Evolutionary conservation across 2,113 vertebrate genomes (phyloP).

Genomic region (Eulemur rufifrons): DNA sequence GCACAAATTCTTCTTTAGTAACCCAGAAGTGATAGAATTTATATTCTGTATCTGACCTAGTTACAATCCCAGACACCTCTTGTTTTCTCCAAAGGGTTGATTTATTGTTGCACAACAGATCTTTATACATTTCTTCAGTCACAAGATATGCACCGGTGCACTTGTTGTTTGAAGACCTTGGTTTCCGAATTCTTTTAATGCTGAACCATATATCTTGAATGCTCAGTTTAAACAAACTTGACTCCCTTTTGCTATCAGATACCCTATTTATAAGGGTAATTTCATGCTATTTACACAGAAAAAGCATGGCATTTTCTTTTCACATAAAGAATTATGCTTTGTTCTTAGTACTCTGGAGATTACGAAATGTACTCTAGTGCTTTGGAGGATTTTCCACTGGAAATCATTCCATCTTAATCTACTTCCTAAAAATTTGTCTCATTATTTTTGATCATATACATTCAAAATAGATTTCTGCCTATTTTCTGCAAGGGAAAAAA

Average conservation of each 20-base stretch:
- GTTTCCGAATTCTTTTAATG: conserved; percentile 17
- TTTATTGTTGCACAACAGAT: not conserved
- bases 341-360: not conserved
- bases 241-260: conserved; percentile 2
- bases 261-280: conserved; percentile 30
- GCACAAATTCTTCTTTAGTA: not conserved
- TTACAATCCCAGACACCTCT: not conserved
- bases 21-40: conserved; percentile 36
- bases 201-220: conserved; percentile 24
- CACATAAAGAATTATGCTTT: not conserved
- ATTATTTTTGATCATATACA: not conserved
- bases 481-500: not conserved
- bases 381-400: not conserved
- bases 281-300: conserved; percentile 57
- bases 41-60: conserved; percentile 7
- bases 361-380: not conserved
- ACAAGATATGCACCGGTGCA: not conserved
- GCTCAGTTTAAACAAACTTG: conserved; percentile 32
- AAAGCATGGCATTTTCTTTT: conserved; percentile 50
- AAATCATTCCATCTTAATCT: conserved; percentile 42
- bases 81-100: conserved; percentile 18
- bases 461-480: not conserved
- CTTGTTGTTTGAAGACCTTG: conserved; percentile 30
- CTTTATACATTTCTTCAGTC: not conserved
- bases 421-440: not conserved